Base-by-base conservation (phyloP, 2,797 vertebrate genomes). In the Rousettus madagascariensis region DNA sequence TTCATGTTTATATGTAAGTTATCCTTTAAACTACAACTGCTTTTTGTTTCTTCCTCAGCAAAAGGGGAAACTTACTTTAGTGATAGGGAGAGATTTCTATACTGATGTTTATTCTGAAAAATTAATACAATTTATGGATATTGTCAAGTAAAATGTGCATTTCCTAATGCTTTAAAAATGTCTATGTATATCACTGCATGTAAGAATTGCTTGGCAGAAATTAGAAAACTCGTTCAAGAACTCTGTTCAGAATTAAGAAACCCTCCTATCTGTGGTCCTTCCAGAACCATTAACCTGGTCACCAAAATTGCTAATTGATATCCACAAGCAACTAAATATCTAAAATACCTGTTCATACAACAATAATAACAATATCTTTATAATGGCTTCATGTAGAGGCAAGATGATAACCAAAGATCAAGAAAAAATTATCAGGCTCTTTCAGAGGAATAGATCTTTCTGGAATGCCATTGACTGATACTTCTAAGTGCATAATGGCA, bases 381-480 rank as follows among this genome's bases (percentile, higher is more conserved):
- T 49, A 63, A 71, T 83, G 65, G 53, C 41, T 71, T 86, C 30
- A 61, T 43, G 46, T 22, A 95, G 51, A 80, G 46, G 55, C n/a
- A 57, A 86, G 88, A 94, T 26, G n/a, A 85, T 83, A 89, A 87
- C 36, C 59, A 41, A 89, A 86, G 65, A 83, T 59, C 26, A 71
- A 83, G 63, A 72, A 89, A 84, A 86, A 71, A 55, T 89, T 16
- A 69, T 26, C 28, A 92, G 36, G 10, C 24, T 86, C 43, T 79
- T 66, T 65, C 51, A 72, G 59, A 95, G 22, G 22, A 51, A n/a
- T 30, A 63, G 66, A 80, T 87, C 63, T 85, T 96, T 93, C 94
- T 92, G 61, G 43, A 94, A 92, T 75, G 82, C 28, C 68, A 88
- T 41, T 87, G 71, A 59, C 72, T 89, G 86, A 80, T 68, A 95